These are phyloP conservation scores for Zeuzera pyrina DNA, from an alignment of 2,888 invertebrate genomes.

Conservation along the genomic window DNA sequence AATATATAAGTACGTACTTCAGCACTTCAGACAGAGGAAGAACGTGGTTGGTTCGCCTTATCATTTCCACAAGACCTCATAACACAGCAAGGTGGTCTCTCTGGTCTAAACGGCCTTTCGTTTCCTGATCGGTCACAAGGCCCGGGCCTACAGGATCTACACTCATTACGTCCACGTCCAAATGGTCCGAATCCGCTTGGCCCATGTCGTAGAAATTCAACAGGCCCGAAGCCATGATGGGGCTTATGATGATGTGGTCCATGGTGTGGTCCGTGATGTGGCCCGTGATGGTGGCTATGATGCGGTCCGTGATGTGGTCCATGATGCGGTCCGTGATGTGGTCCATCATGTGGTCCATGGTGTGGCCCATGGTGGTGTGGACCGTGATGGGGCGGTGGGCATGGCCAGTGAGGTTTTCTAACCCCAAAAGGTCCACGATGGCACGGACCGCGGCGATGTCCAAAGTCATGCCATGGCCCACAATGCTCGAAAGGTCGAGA, in stretches of 20 bases:
- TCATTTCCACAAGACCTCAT: slow-evolving; percentile 1
- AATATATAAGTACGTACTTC: not conserved
- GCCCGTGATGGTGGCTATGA: not conserved
- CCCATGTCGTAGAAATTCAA: not conserved
- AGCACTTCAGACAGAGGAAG: slow-evolving; percentile 16
- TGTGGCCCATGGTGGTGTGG: slow-evolving; percentile 3
- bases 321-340: slow-evolving; percentile 3
- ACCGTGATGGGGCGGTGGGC: slow-evolving; percentile 1
- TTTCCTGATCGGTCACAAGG: slow-evolving; percentile 2
- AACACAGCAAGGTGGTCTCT: not conserved
- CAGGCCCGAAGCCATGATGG: slow-evolving; percentile 6
- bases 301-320: slow-evolving; percentile 6
- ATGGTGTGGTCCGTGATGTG: slow-evolving; percentile 7
- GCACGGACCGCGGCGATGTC: not conserved
- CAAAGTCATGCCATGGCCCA: not conserved
- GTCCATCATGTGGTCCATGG: slow-evolving; percentile 8
- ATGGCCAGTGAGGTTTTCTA: not conserved
- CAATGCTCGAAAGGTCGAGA: not conserved
- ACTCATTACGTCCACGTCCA: not conserved
- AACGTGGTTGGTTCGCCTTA: slow-evolving; percentile 14
- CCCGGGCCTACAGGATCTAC: slow-evolving; percentile 1
- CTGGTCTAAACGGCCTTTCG: not conserved
- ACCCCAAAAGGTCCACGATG: not conserved
- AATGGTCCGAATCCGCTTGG: not conserved
- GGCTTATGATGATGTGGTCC: not conserved